phyloP scores from a whole-genome alignment of 2,888 invertebrate species.

The Drosophila nigritarsus region DNA sequence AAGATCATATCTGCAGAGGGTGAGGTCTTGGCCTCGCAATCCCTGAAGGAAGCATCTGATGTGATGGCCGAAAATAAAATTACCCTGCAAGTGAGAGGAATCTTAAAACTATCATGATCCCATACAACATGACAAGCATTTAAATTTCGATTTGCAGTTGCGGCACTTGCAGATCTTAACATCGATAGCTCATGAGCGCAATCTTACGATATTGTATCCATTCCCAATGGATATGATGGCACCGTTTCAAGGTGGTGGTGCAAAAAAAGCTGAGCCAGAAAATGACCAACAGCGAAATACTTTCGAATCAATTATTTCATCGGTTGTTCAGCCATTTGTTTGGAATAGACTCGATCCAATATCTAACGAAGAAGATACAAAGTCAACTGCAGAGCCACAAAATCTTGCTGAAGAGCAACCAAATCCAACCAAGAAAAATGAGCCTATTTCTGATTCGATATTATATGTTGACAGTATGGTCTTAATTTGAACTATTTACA shows the following conservation, averaged over 20 bases:
- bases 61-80: constrained; percentile 75
- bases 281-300: accelerated
- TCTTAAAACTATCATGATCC: too few relatives aligned
- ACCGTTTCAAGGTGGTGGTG: constrained; percentile 21
- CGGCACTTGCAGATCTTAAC: constrained; percentile 75
- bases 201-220: constrained; percentile 69
- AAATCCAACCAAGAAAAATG: not conserved
- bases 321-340: not conserved
- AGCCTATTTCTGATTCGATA: not conserved
- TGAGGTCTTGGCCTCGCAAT: constrained; percentile 69
- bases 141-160: constrained; percentile 41
- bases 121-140: too few relatives aligned
- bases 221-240: constrained; percentile 73
- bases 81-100: constrained; percentile 66
- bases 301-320: not conserved
- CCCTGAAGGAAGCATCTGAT: constrained; percentile 78
- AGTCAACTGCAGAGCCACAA: not conserved
- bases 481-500: not conserved
- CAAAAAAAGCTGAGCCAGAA: not conserved
- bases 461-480: not conserved
- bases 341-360: not conserved
- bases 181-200: constrained; percentile 69
- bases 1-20: constrained; percentile 81
- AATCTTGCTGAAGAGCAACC: not conserved
- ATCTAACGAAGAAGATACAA: not conserved